Evolutionary conservation across 2,888 invertebrate genomes (phyloP), one percentile per base, ranked within the genome.

Genomic region (Cheiracanthium punctorium): DNA sequence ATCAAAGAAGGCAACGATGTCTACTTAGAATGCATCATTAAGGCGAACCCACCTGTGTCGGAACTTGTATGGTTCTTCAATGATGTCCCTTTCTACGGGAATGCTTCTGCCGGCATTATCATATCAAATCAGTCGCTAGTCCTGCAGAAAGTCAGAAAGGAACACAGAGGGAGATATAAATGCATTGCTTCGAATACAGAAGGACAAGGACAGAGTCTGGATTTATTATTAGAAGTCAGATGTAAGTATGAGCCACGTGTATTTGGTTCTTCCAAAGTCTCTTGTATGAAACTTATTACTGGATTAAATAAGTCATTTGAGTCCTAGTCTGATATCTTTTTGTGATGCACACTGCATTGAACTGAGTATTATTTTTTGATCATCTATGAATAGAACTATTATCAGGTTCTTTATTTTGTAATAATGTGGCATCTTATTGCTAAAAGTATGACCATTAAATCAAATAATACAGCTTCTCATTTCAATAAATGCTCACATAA

Each of bases 1-100:
- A 96, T 97, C 93, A 96, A 96, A 92, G 97, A 97, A 92, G 96
- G 96, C 75, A 96, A 96, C 91, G 96, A 96, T 93, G 96, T 96
- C 88, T 96, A 96, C 93, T 96, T 97, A 92, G 97, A 97, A 93
- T 97, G 97, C 93, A 96, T 96, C 93, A 96, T 96, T 90, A 94
- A 95, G 91, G 95, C 97, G 90, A 96, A 97, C 93, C 97, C 97
- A 43, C 94, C 95, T 87, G 96, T 95, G 93, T 94, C 95, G 91
- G 95, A 96, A 91, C 94, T 97, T 88, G 94, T 95, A 89, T 97
- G 97, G 97, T 93, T 89, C 71, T 89, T 89, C 77, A 88, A 90
- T 65, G 89, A 89, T 0, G 41, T 74, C 30, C 87, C 87, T 20
- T 85, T 90, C 28, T 80, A 82, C 69, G 85, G 86, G 20, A 89